Evolutionary conservation across 2,888 invertebrate genomes (phyloP).

Genomic region (Diadromus collaris): DNA sequence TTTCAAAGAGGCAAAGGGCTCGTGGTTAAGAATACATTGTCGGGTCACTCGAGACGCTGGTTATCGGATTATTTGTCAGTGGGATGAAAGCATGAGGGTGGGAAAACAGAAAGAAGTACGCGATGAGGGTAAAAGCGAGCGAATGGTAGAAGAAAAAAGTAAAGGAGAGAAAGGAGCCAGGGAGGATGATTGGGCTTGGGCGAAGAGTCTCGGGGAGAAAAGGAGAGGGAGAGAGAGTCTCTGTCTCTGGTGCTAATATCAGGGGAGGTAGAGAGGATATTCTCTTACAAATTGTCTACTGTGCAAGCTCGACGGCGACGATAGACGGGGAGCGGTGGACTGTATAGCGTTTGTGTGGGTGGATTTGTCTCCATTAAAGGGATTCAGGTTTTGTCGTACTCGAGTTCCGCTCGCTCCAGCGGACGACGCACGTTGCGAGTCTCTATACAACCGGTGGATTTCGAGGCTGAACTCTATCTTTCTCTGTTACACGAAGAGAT

Average conservation of each 20-base stretch:
- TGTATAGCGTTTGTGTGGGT: conserved; percentile 68
- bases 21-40: conserved; percentile 15
- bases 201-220: conserved; percentile 21
- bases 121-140: conserved; percentile 10
- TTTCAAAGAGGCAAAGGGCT: conserved; percentile 6
- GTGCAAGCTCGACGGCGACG: conserved; percentile 63
- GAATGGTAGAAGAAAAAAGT: conserved; percentile 4
- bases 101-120: conserved; percentile 29
- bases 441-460: conserved; percentile 43
- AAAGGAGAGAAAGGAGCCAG: conserved; percentile 43
- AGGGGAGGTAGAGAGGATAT: conserved; percentile 71
- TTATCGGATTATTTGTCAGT: conserved; percentile 52
- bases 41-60: conserved; percentile 38
- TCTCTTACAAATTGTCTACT: conserved; percentile 79
- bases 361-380: conserved; percentile 79
- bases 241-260: conserved; percentile 69
- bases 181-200: conserved; percentile 53
- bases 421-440: conserved; percentile 30
- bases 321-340: conserved; percentile 26
- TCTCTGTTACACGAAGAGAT: conserved; percentile 14
- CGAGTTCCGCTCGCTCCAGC: conserved; percentile 72
- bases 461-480: conserved; percentile 21
- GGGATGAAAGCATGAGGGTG: conserved; percentile 37
- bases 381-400: conserved; percentile 79
- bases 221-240: conserved; percentile 1